Percentiles rank a stretch among this genome's conserved stretches.
Evolutionary conservation across 2,888 invertebrate genomes (phyloP).

Genomic region (Leptopilina syphax): DNA sequence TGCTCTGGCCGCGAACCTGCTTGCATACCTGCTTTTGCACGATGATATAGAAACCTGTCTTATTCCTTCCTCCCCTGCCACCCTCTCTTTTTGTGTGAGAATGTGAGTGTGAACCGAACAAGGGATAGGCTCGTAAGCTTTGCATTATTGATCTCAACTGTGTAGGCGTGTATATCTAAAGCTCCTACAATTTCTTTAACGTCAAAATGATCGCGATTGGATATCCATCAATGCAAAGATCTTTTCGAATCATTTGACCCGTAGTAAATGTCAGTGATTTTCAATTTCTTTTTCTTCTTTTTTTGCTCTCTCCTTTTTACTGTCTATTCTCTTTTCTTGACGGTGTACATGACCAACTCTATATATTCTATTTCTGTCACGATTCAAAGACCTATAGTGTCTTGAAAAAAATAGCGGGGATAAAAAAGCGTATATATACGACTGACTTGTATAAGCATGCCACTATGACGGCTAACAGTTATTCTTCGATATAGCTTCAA

Average conservation of each 20-base stretch:
- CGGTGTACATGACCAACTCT: neutral
- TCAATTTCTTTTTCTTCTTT: neutral
- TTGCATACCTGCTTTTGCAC: slow-evolving; percentile 25
- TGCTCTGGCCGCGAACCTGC: slow-evolving; percentile 2
- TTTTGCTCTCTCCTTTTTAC: neutral
- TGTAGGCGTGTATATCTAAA: slow-evolving; percentile 50
- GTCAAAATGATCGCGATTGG: slow-evolving; percentile 21
- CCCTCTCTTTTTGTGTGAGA: slow-evolving; percentile 37
- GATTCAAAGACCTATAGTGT: too few species aligned
- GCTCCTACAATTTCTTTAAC: neutral
- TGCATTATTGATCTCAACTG: slow-evolving; percentile 55
- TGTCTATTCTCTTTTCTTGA: neutral
- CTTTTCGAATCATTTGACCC: slow-evolving; percentile 21
- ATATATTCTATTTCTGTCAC: too few species aligned
- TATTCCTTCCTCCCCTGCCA: slow-evolving; percentile 41
- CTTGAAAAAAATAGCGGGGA: too few species aligned
- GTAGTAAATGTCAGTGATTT: slow-evolving; percentile 6
- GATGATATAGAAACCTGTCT: slow-evolving; percentile 44
- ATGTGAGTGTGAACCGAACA: slow-evolving; percentile 3
- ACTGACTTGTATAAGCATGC: neutral
- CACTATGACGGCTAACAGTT: slow-evolving; percentile 15
- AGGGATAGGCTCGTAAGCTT: slow-evolving; percentile 48
- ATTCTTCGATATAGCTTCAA: slow-evolving; percentile 1
- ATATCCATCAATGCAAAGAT: neutral
- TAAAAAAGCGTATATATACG: too few species aligned